These are phyloP conservation scores for Tinea trinotella DNA, from an alignment of 2,888 invertebrate species.

Conservation along the genomic window DNA sequence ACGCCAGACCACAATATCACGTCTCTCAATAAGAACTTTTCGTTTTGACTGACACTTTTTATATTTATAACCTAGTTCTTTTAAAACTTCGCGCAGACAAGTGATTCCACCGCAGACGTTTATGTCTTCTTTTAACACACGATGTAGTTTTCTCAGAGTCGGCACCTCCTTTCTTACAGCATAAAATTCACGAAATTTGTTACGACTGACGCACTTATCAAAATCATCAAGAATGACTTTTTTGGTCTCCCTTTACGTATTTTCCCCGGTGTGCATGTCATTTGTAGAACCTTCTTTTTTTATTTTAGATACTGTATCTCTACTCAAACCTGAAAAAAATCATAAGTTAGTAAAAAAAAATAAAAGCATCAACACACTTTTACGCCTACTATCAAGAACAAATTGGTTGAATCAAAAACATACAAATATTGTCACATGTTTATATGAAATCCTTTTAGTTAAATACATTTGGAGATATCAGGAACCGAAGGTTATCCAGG, in stretches of 20 bases:
- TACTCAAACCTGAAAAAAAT: no score
- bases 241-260: background rate
- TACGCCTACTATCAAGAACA: no score
- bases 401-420: no score
- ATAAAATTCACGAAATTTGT: background rate
- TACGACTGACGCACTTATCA: background rate
- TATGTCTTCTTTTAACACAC: background rate
- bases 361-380: no score
- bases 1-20: background rate
- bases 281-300: no score
- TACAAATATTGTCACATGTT: no score
- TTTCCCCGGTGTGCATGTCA: no score
- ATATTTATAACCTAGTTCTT: background rate
- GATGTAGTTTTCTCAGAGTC: background rate
- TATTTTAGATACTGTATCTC: no score
- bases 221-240: background rate
- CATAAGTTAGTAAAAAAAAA: no score
- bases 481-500: no score
- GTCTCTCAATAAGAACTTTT: background rate
- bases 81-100: background rate
- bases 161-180: background rate
- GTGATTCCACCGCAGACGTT: background rate
- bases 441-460: no score
- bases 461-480: no score
- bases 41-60: background rate